These are phyloP conservation scores for Callionymus lyra DNA, from an alignment of 2,113 vertebrate genomes.

Conservation along the genomic window DNA sequence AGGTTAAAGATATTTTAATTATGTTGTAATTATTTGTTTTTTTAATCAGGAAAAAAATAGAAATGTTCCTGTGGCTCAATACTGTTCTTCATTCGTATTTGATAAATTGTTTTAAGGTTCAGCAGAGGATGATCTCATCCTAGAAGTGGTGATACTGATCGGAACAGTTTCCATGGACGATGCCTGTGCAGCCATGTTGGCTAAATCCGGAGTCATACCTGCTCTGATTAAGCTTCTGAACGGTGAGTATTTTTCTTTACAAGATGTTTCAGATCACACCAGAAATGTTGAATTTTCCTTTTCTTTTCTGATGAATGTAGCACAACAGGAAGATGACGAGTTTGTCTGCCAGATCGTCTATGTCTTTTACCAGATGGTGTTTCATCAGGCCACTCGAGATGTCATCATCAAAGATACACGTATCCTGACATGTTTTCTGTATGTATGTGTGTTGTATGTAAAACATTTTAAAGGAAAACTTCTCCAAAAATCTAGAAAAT, in stretches of 20 bases:
- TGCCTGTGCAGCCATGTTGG: constrained; percentile 86
- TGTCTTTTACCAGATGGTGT: constrained; percentile 99
- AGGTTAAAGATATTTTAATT: constrained; percentile 11
- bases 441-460: no score
- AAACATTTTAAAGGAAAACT: no score
- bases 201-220: constrained; percentile 92
- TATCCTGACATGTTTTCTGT: constrained; percentile 69
- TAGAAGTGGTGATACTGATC: constrained; percentile 97
- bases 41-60: no score
- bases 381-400: constrained; percentile 95
- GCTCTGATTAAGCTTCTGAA: constrained; percentile 91
- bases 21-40: no score
- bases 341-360: constrained; percentile 98
- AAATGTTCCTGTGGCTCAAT: no score
- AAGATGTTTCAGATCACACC: background rate
- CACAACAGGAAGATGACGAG: constrained; percentile 94
- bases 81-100: no score
- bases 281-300: background rate
- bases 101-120: no score
- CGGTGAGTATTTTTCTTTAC: constrained; percentile 60
- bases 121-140: constrained; percentile 89
- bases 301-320: constrained; percentile 43
- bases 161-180: constrained; percentile 97
- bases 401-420: constrained; percentile 97
- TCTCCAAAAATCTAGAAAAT: no score